Base-by-base conservation (phyloP, 1,140 invertebrate genomes). In the Apis laboriosa region DNA sequence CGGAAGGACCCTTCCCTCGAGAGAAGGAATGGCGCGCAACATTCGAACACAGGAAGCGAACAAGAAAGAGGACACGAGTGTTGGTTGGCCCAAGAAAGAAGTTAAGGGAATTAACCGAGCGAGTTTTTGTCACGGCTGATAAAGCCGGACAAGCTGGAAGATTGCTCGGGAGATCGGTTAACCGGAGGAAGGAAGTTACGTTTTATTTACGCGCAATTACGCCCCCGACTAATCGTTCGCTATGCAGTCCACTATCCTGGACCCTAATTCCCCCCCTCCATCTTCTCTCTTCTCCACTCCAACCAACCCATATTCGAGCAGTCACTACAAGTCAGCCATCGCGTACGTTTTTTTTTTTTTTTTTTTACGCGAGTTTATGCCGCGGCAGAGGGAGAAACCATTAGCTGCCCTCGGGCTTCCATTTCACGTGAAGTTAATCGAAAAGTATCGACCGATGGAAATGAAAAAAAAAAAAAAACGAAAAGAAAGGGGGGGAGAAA, bases 171-270 rank as follows among this genome's bases (percentile, higher is more conserved):
- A 64, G 24, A 76, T 76, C 66, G 55, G 80, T 76, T 81, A 81
- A 81, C 63, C 61, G 49, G 51, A 63, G 77, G 58, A 63, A 83
- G 58, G 58, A 83, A 77, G 66, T 56, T 43, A 63, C 80, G 58
- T 90, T 90, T 89, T 90, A 90, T 87, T 90, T 86, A 86, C 86
- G 77, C 79, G 77, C 80, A 89, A 90, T 90, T 90, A 89, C 83
- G 67, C 61, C 24, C n/a, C 60, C 80, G 81, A 85, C 76, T 90
- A 90, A 90, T 85, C 85, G 87, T 78, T 76, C 66, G 66, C 53
- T 51, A 24, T 55, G 72, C 17, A 19, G 78, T n/a, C 49, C 77
- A 28, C 49, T 68, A 28, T 2, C 51, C 43, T 43, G 78, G 55
- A 80, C 78, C 78, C 63, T 81, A 73, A 74, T 70, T 84, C 19